Conservation (phyloP, 2,888 invertebrate species). For the Melipona beecheii region DNA sequence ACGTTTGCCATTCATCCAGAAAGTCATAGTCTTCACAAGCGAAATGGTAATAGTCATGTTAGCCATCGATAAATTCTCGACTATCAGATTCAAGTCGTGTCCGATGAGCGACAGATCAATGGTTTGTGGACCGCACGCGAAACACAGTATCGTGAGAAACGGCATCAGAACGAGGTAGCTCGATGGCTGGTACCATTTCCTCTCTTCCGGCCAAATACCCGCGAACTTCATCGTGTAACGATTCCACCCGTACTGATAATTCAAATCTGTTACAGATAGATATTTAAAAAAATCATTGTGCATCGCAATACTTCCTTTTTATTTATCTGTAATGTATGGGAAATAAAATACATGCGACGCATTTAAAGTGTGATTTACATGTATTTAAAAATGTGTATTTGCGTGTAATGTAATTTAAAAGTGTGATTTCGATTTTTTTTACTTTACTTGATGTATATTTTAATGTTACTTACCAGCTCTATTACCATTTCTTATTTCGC, state of each 20-base stretch:
- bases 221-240: conserved; percentile 65
- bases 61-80: conserved; percentile 68
- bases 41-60: conserved; percentile 57
- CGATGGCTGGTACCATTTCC: conserved; percentile 23
- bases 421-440: too few relatives aligned
- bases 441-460: too few relatives aligned
- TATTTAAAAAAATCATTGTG: neutral
- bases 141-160: conserved; percentile 38
- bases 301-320: too few relatives aligned
- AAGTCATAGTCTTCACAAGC: conserved; percentile 48
- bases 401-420: too few relatives aligned
- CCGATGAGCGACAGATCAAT: conserved; percentile 50
- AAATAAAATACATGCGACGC: too few relatives aligned
- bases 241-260: conserved; percentile 70
- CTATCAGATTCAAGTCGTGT: conserved; percentile 62
- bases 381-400: too few relatives aligned
- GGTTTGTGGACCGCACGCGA: conserved; percentile 49
- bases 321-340: too few relatives aligned
- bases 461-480: too few relatives aligned
- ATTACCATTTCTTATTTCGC: too few relatives aligned
- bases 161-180: conserved; percentile 46
- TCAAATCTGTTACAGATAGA: conserved; percentile 40
- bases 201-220: conserved; percentile 73
- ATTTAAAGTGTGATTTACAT: too few relatives aligned
- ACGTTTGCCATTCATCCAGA: conserved; percentile 61